A percentile compares a stretch with the other conserved stretches of the same genome.
Evolutionary conservation across 2,888 invertebrate species (phyloP).

Genomic region (Drosophila siamana): DNA sequence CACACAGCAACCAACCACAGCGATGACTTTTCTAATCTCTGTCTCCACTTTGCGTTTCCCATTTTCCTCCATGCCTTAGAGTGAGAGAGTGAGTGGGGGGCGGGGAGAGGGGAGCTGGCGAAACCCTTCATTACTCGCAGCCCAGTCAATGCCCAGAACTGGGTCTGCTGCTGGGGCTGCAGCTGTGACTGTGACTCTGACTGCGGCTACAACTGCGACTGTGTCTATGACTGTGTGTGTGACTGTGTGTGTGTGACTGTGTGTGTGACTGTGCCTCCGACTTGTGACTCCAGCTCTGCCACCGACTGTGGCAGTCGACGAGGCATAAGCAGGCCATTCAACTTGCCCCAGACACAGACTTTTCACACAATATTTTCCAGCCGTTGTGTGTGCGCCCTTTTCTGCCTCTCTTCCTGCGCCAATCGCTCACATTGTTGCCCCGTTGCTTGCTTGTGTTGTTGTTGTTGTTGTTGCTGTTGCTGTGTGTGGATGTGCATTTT

Average conservation of each 20-base stretch:
- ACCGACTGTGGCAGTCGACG: neutral
- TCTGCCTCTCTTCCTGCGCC: conserved; percentile 52
- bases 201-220: neutral
- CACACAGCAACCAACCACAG: conserved; percentile 32
- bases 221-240: neutral
- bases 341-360: conserved; percentile 62
- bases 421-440: conserved; percentile 17
- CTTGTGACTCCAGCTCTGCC: neutral
- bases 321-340: conserved; percentile 71
- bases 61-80: neutral
- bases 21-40: conserved; percentile 53
- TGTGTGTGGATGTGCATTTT: conserved; percentile 43
- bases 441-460: conserved; percentile 17
- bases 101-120: conserved; percentile 43
- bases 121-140: conserved; percentile 72
- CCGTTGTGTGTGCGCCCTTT: conserved; percentile 64
- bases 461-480: conserved; percentile 16
- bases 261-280: neutral
- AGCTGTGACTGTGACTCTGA: neutral
- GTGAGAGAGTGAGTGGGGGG: neutral
- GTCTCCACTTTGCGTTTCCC: conserved; percentile 7
- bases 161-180: conserved; percentile 31
- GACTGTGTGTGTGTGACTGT: neutral
- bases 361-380: conserved; percentile 79
- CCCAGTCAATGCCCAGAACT: conserved; percentile 44